Conservation (phyloP, 2,797 vertebrate genomes). For the Microchirus variegatus region DNA sequence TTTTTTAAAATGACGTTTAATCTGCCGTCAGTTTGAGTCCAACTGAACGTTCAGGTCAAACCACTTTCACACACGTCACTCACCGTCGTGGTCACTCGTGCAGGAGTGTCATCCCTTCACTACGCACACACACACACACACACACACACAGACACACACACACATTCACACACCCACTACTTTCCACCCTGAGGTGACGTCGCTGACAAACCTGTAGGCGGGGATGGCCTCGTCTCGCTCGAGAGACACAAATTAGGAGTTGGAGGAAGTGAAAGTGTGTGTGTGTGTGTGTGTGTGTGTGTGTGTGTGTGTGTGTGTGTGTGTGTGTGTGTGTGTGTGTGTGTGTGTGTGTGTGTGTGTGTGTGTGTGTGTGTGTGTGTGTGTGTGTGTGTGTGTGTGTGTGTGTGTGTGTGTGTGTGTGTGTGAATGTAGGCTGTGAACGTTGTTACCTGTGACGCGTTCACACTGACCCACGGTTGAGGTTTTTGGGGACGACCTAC, state of each 20-base stretch:
- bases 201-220: slow-evolving; percentile 48
- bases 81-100: slow-evolving; percentile 50
- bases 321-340: slow-evolving; percentile 35
- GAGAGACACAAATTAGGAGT: slow-evolving; percentile 54
- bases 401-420: slow-evolving; percentile 35
- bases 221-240: slow-evolving; percentile 52
- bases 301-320: slow-evolving; percentile 40
- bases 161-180: slow-evolving; percentile 11
- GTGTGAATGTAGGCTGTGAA: slow-evolving; percentile 41
- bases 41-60: slow-evolving; percentile 33
- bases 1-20: no score
- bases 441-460: slow-evolving; percentile 43
- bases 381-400: slow-evolving; percentile 26
- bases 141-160: slow-evolving; percentile 8
- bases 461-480: slow-evolving; percentile 43
- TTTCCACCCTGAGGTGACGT: slow-evolving; percentile 76
- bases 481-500: slow-evolving; percentile 47
- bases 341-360: slow-evolving; percentile 26
- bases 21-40: no score
- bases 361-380: slow-evolving; percentile 32
- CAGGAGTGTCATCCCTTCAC: slow-evolving; percentile 43
- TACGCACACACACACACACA: slow-evolving; percentile 13
- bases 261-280: slow-evolving; percentile 61
- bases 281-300: slow-evolving; percentile 25
- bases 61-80: slow-evolving; percentile 69